Evolutionary conservation across 2,888 invertebrate genomes (phyloP).

Genomic region (Linhomoeus sp.): DNA sequence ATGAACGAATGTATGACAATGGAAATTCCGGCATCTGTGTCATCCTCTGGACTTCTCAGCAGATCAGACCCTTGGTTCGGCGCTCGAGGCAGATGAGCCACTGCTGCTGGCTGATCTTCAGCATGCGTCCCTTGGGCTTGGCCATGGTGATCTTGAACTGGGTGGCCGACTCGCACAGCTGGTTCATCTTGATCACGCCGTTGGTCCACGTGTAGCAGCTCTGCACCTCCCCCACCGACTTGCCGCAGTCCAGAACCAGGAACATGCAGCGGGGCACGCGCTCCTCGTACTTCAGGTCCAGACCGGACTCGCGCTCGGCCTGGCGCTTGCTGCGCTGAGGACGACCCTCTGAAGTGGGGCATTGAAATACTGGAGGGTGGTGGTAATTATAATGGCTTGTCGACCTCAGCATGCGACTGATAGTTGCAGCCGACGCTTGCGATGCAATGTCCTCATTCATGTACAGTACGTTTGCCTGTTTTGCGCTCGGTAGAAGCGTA

Average conservation of each 20-base stretch:
- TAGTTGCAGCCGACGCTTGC: too few relatives aligned
- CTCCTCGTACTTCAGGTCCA: conserved; percentile 5
- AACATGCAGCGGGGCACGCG: conserved; percentile 8
- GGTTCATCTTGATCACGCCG: conserved; percentile 8
- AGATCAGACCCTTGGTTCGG: conserved; percentile 5
- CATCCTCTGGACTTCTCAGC: too few relatives aligned
- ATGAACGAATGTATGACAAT: not conserved
- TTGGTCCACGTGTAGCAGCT: conserved; percentile 10
- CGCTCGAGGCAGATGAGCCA: conserved; percentile 8
- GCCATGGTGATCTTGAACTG: conserved; percentile 6
- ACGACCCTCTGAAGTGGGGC: too few relatives aligned
- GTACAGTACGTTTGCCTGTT: too few relatives aligned
- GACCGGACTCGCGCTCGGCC: not conserved
- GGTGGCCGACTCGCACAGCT: conserved; percentile 5
- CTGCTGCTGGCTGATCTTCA: conserved; percentile 8
- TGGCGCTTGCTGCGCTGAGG: conserved; percentile 1
- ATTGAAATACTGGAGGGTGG: too few relatives aligned
- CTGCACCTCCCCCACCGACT: conserved; percentile 5
- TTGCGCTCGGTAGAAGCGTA: too few relatives aligned
- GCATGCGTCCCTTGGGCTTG: conserved; percentile 8
- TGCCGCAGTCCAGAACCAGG: conserved; percentile 8
- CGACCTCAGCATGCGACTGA: too few relatives aligned
- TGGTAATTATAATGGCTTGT: too few relatives aligned
- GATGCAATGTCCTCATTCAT: too few relatives aligned
- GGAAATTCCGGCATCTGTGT: too few relatives aligned